Evolutionary conservation across 2,797 vertebrate genomes (phyloP), one percentile per base, ranked within the genome.

Genomic region (Heterohyrax brucei): DNA sequence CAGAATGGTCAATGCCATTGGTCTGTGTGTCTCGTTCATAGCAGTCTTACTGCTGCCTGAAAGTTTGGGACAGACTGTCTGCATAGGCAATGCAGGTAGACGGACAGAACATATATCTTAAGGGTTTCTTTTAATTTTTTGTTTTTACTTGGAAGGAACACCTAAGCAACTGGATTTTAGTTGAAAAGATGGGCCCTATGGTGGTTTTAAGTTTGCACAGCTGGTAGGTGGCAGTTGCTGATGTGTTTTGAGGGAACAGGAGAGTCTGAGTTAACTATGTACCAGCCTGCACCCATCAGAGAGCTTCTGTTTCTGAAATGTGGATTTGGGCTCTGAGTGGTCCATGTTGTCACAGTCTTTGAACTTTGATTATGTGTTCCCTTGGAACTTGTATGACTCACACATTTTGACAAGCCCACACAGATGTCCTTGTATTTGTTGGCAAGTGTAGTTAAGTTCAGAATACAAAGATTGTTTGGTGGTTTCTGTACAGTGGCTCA

Each of bases 401-500:
- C 96, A 93, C 50, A 44, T 93, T 96, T 94, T 91, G 87, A 96
- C 90, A 79, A 80, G 61, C 48, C 62, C 28, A 73, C 72, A 61
- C 2, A 10, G 44, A 91, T 39, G 80, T 93, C 92, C 92, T 90
- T 96, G 93, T 81, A 96, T 97, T 93, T 62, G 33, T 95, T 97
- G 94, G 95, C 90, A 90, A 88, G 68, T 10, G 26, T 76, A 77
- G 72, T 33, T 30, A 53, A 73, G 24, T 95, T 85, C 77, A 94
- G 89, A 96, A 93, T 94, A 95, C 93, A 95, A 95, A 75, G 87
- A 95, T 70, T 33, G 48, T 88, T 94, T 91, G 39, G 61, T 70
- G 61, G 64, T 78, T 94, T 96, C 56, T 75, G 87, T 73, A 19
- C 48, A n/a, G 72, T 3, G 24, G 66, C 62, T 12, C 80, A 81